These are phyloP conservation scores for Syngnathus acus DNA, from an alignment of 2,797 vertebrate genomes.

Conservation along the genomic window DNA sequence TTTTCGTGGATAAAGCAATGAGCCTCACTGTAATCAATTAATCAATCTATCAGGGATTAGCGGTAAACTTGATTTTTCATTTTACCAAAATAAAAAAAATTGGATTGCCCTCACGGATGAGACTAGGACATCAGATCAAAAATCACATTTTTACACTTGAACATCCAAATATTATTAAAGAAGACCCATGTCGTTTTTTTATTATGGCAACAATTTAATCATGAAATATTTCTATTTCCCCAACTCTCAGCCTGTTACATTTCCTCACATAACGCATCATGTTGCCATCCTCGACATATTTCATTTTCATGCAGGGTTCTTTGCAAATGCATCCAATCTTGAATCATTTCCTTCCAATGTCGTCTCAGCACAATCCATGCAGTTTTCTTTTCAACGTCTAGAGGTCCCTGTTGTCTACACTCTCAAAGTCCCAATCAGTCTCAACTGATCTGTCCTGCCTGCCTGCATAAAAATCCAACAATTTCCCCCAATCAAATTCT, in stretches of 20 bases:
- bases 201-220: too few relatives aligned
- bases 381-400: constrained; percentile 29
- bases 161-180: too few relatives aligned
- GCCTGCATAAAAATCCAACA: constrained; percentile 57
- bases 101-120: too few relatives aligned
- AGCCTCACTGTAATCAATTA: not conserved
- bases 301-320: not conserved
- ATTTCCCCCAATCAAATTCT: constrained; percentile 65
- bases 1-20: not conserved
- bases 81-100: not conserved
- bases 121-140: too few relatives aligned
- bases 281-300: not conserved
- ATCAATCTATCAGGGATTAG: not conserved
- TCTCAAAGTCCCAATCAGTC: constrained; percentile 23
- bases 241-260: constrained; percentile 10
- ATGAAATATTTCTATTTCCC: not conserved
- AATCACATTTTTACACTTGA: too few relatives aligned
- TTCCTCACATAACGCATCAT: not conserved
- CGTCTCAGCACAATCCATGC: constrained; percentile 13
- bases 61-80: not conserved
- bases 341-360: not conserved
- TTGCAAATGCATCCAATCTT: not conserved
- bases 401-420: constrained; percentile 63
- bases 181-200: too few relatives aligned
- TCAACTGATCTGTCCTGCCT: constrained; percentile 18